Evolutionary conservation across 2,113 vertebrate species (phyloP).

Genomic region (Xiphorhynchus elegans): DNA sequence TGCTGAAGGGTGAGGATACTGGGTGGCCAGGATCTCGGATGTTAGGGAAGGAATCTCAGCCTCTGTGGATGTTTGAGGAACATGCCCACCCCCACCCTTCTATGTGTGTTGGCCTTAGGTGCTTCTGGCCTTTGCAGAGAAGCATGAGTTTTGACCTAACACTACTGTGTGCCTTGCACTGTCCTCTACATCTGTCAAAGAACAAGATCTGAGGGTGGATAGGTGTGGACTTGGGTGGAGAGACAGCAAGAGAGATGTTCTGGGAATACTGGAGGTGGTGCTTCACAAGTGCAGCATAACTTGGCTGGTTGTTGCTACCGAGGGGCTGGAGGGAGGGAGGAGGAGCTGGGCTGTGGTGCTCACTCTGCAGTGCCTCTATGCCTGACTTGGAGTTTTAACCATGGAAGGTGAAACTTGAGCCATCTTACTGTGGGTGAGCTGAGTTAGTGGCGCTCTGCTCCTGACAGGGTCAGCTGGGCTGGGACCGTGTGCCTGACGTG

Average conservation of each 20-base stretch:
- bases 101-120: neutral
- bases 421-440: neutral
- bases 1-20: neutral
- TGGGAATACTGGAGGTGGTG: fast-evolving
- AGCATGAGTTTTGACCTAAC: neutral
- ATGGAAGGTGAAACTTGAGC: neutral
- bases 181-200: neutral
- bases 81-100: neutral
- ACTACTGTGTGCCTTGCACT: neutral
- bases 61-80: neutral
- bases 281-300: neutral
- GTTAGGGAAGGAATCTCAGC: neutral
- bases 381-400: neutral
- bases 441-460: fast-evolving
- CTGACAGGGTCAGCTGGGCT: neutral
- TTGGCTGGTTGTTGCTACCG: neutral
- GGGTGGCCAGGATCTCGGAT: neutral
- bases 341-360: neutral
- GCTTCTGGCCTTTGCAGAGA: neutral
- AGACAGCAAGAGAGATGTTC: neutral
- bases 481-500: fast-evolving
- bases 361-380: neutral
- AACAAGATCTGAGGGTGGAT: neutral
- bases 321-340: neutral
- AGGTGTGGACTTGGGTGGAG: neutral